phyloP scores from a whole-genome alignment of 2,888 invertebrate genomes.

The Prosapia bicincta region DNA sequence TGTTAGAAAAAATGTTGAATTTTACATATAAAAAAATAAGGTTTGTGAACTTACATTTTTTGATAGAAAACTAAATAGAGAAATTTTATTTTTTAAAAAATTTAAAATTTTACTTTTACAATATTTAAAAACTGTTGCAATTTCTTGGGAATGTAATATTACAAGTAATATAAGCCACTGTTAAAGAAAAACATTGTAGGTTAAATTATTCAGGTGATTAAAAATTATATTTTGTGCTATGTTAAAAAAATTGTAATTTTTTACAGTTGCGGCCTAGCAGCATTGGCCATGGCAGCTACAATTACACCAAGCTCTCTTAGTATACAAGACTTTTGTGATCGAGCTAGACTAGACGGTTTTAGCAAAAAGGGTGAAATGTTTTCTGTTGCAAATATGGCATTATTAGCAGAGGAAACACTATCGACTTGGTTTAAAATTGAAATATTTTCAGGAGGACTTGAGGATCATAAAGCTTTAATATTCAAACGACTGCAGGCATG shows the following conservation, averaged over 20 bases:
- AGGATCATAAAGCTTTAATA: conserved; percentile 51
- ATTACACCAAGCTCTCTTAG: conserved; percentile 56
- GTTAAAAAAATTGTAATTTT: neutral
- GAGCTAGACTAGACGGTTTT: conserved; percentile 61
- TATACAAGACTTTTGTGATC: conserved; percentile 53
- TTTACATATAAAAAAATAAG: too few species aligned
- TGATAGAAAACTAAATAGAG: too few species aligned
- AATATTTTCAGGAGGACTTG: conserved; percentile 48
- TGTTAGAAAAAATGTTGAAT: too few species aligned
- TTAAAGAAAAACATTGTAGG: too few species aligned
- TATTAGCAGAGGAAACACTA: conserved; percentile 57
- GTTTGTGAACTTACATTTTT: too few species aligned
- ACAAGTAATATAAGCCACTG: too few species aligned
- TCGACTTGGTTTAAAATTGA: conserved; percentile 49
- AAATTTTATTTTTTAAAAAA: too few species aligned
- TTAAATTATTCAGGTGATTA: too few species aligned
- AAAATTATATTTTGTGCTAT: too few species aligned
- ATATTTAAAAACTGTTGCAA: too few species aligned
- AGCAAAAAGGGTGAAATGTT: conserved; percentile 89
- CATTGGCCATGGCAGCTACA: conserved; percentile 72
- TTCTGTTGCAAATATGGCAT: conserved; percentile 66
- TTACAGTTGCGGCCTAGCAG: conserved; percentile 81
- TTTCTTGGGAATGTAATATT: too few species aligned
- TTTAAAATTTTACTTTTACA: too few species aligned
- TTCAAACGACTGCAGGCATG: conserved; percentile 55